Evolutionary conservation across 2,888 invertebrate genomes (phyloP), one percentile per base, ranked within the genome.

Genomic region (Callimorpha dominula): DNA sequence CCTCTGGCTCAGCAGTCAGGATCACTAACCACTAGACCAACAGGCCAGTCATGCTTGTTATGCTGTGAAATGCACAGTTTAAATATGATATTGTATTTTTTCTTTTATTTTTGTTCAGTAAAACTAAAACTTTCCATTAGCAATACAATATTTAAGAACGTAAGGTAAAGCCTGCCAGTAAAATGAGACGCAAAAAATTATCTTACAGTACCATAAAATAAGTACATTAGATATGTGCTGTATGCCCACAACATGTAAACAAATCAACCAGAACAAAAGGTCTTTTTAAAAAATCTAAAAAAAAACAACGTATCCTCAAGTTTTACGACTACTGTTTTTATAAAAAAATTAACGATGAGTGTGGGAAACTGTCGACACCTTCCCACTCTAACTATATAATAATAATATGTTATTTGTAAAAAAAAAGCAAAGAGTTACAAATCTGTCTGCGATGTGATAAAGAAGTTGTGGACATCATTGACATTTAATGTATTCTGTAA

Each of bases 331-430:
- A 54, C 64, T 67, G 66, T 49, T 50, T 71, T 62, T 63, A 62
- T 66, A 31, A 52, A 69, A 69, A 69, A 78, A 68, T 74, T 82
- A 82, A 82, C 77, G 78, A 81, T 64, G 62, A 73, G 69, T 72
- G 82, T 82, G 82, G 75, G 82, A 82, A 82, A 1, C 40, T 63
- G 73, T 78, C 76, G 68, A 79, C 81, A 77, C 77, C 76, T 81
- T 49, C 42, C 15, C 52, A 65, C 68, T 69, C 66, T 75, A 74
- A 78, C 66, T 73, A 72, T 68, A 76, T 57, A 72, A 76, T 83
- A 78, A 83, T 81, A 50, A 76, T 74, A 63, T 78, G 60, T 82
- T 71, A 75, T 81, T 68, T 77, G 7, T 43, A 42, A 65, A 50
- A 71, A 67, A 68, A 72, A 68, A n/a, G n/a, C 72, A 63, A 72